A percentile compares a stretch with the other conserved stretches of the same genome.
Evolutionary conservation across 2,797 vertebrate species (phyloP).

Genomic region (Hoplostethus mediterraneus): DNA sequence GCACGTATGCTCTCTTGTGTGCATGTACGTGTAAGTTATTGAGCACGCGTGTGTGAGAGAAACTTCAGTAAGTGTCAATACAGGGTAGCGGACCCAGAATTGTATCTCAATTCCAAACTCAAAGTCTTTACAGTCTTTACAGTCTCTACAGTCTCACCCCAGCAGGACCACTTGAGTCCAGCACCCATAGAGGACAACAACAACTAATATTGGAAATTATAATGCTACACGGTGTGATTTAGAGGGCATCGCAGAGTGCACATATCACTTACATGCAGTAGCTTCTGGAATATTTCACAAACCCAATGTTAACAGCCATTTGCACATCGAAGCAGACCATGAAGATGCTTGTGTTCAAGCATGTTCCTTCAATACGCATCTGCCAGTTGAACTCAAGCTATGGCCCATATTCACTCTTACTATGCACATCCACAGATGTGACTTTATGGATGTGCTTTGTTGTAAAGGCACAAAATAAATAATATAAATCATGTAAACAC

Average conservation of each 20-base stretch:
- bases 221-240: conserved; percentile 2
- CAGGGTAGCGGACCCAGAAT: conserved; percentile 5
- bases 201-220: neutral
- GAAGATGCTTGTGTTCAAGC: conserved; percentile 20
- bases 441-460: conserved; percentile 60
- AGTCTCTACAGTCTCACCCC: neutral
- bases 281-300: conserved; percentile 29
- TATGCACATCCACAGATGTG: conserved; percentile 48
- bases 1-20: conserved; percentile 2
- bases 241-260: neutral
- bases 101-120: conserved; percentile 1
- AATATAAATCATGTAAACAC: conserved; percentile 70
- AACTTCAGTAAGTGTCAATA: conserved; percentile 11
- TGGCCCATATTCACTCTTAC: neutral
- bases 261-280: neutral
- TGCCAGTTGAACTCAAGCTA: conserved; percentile 37
- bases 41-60: conserved; percentile 5
- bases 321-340: conserved; percentile 18
- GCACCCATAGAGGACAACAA: neutral
- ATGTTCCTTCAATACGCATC: conserved; percentile 35
- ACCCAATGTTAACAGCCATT: conserved; percentile 25
- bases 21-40: conserved; percentile 8
- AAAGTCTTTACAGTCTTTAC: conserved; percentile 4
- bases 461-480: conserved; percentile 68
- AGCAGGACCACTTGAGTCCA: neutral